Base-by-base conservation (phyloP, 2,888 invertebrate species). In the Gastracanthus pulcherrimus region DNA sequence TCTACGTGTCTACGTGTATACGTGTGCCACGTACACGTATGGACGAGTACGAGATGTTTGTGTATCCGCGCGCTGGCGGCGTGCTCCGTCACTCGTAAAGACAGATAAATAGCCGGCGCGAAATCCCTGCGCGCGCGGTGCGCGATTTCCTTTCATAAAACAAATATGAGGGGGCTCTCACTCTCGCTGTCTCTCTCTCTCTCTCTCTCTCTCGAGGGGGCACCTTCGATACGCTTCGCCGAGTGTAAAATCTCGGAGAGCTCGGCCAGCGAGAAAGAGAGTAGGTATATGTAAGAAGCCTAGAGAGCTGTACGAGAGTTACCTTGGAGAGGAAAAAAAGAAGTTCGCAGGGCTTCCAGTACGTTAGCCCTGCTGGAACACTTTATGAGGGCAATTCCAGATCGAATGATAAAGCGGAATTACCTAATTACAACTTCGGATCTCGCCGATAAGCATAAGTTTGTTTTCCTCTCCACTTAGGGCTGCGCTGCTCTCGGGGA, bases 51-150 rank as follows among this genome's bases (percentile, higher is more conserved):
- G 1, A 16, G 13, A 38, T 55, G 2, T 9, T 55, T n/a, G n/a
- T n/a, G n/a, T 23, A 26, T 55, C 9, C 55, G 13, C 26, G 19
- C 41, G 9, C 41, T 13, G 23, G 55, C 55, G 41, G 55, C 55
- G 41, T 38, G 4, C 16, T 60, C 72, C 66, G 16, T 29, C 67
- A 58, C 67, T 66, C 78, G 31, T 66, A 45, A 66, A 72, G 55
- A 38, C 66, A 55, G 78, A 72, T 72, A 79, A 72, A 80, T 69
- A 60, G 75, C 69, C 51, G 16, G 36, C 13, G 55, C 66, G 60
- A 80, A 23, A 55, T n/a, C 67, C 69, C 36, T n/a, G n/a, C n/a
- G n/a, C n/a, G n/a, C n/a, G n/a, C n/a, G n/a, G n/a, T n/a, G n/a
- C n/a, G n/a, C n/a, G n/a, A n/a, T n/a, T n/a, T n/a, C 45, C 74